Evolutionary conservation across 2,797 vertebrate genomes (phyloP), one percentile per base, ranked within the genome.

Genomic region (Labeo calbasu): DNA sequence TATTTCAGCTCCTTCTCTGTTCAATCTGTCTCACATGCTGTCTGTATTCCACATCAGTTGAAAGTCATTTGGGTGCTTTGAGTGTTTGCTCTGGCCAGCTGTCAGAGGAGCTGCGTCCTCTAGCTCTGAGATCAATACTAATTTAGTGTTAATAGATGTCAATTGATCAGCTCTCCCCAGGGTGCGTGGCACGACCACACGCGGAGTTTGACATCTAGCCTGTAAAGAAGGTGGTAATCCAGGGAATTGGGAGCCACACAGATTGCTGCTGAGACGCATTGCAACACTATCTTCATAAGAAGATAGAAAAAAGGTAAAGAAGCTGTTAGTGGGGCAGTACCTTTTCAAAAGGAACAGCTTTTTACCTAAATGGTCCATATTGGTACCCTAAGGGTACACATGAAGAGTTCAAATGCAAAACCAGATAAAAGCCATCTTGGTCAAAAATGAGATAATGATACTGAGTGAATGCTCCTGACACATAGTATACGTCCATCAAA

Each of bases 91-190:
- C 86, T 93, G 80, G 81, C 86, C 91, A 92, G 90, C 92, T 94
- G 93, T 91, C 92, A 89, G 84, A 91, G 87, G 90, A 89, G 80
- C 86, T 55, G 66, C 61, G 84, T 88, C 89, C 87, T 90, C 93
- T 94, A 92, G 94, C 93, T 91, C 77, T 82, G 61, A 82, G 89
- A 93, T 96, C 93, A 21, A 95, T 95, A 92, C 92, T 93, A 92
- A 94, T 94, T 94, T 92, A 88, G 91, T 91, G 93, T 91, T 94
- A 93, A 94, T 93, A 91, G 91, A 87, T 89, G 92, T 91, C 88
- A 82, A 95, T 94, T 93, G 94, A 95, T 95, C 88, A 84, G 71
- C 83, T 75, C n/a, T 65, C 86, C 61, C 81, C 69, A 77, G 75
- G 65, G 80, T 86, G 86, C 88, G 92, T 89, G 86, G 13, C 40